Percentiles rank a stretch among this genome's conserved stretches.
These are phyloP conservation scores for Conus betulinus DNA, from an alignment of 1,140 invertebrate species.

Conservation along the genomic window DNA sequence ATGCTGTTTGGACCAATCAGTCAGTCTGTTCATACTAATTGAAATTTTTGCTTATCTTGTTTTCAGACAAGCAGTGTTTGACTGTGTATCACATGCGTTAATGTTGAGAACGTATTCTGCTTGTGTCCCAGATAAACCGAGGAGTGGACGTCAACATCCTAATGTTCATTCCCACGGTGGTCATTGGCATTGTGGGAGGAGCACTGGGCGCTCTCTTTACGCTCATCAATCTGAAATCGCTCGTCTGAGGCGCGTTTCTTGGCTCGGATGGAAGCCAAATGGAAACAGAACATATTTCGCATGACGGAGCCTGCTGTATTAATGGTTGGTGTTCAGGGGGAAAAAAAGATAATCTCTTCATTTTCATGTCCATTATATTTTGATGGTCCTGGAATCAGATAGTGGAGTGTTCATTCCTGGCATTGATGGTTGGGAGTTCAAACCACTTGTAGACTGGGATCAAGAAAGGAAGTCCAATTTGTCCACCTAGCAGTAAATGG, in stretches of 20 bases:
- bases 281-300: slow-evolving; percentile 63
- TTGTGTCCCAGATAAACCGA: slow-evolving; percentile 63
- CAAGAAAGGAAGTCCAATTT: too few species aligned
- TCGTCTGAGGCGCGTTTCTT: slow-evolving; percentile 60
- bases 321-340: slow-evolving; percentile 60
- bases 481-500: too few species aligned
- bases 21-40: background rate
- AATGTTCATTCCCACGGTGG: slow-evolving; percentile 71
- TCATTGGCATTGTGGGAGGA: slow-evolving; percentile 62
- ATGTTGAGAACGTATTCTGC: too few species aligned
- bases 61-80: background rate
- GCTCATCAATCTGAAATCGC: slow-evolving; percentile 71
- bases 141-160: slow-evolving; percentile 73
- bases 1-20: too few species aligned
- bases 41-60: background rate
- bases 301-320: slow-evolving; percentile 70
- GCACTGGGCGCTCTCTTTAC: slow-evolving; percentile 70
- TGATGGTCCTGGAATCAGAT: too few species aligned
- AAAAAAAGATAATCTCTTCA: too few species aligned
- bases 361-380: too few species aligned
- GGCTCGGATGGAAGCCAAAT: slow-evolving; percentile 54
- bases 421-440: too few species aligned
- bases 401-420: too few species aligned
- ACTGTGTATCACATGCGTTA: too few species aligned
- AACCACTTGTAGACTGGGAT: too few species aligned